Conservation (phyloP, 1,140 invertebrate species). For the Calephelis virginiensis region DNA sequence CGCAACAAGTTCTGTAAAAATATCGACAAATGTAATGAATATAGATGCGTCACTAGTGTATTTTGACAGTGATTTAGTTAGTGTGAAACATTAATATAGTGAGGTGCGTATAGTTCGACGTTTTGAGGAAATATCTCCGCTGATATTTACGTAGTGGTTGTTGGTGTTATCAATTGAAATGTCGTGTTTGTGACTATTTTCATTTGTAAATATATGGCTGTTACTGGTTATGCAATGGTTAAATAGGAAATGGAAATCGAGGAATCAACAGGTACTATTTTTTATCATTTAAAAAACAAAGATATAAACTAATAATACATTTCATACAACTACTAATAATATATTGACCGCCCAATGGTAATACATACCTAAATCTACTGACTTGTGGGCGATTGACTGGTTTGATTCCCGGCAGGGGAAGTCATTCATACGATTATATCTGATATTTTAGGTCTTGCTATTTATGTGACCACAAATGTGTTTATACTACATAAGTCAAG, state of each 20-base stretch:
- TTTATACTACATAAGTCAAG: no score
- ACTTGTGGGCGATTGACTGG: no score
- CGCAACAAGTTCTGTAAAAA: constrained; percentile 4
- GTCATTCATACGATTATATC: no score
- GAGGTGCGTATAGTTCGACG: constrained; percentile 10
- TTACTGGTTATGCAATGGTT: neutral
- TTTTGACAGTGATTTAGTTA: constrained; percentile 17
- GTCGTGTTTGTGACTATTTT: neutral
- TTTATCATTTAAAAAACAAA: no score
- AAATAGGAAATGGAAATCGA: constrained; percentile 8
- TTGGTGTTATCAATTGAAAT: neutral
- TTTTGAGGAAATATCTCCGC: neutral
- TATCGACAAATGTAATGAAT: constrained; percentile 8
- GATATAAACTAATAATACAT: no score
- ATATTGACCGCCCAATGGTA: no score
- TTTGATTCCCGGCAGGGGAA: no score
- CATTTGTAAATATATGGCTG: no score
- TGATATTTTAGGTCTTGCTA: no score
- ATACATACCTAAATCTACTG: no score
- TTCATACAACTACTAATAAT: no score
- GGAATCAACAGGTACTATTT: neutral
- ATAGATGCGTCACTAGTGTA: constrained; percentile 11
- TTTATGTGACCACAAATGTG: no score
- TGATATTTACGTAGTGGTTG: neutral
- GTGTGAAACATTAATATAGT: constrained; percentile 6